Conservation (phyloP, 2,113 vertebrate genomes). For the Bostrychus sinensis region DNA sequence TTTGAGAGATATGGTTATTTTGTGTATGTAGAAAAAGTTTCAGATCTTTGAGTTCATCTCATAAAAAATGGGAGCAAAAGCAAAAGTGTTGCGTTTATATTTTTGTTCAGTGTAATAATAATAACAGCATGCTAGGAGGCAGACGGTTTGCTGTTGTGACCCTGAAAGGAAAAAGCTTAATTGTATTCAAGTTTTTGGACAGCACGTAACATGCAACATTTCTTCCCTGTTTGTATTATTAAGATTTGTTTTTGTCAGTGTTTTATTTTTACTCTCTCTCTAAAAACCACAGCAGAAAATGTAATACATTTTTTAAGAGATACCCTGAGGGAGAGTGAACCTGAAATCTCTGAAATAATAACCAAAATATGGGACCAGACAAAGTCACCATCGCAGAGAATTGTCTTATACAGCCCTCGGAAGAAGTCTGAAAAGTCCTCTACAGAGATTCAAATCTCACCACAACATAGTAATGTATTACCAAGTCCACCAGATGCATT, state of each 20-base stretch:
- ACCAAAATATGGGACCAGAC: neutral
- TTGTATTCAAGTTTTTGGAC: too few species aligned
- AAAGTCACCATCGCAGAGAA: conserved; percentile 26
- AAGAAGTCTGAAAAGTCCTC: neutral
- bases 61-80: too few species aligned
- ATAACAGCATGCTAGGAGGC: too few species aligned
- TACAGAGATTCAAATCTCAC: neutral
- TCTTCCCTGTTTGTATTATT: neutral
- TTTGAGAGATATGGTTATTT: too few species aligned
- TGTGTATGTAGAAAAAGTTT: too few species aligned
- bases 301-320: conserved; percentile 44
- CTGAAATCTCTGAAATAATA: conserved; percentile 5
- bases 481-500: neutral
- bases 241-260: neutral
- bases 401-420: conserved; percentile 15
- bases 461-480: neutral
- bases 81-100: too few species aligned
- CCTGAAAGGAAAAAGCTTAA: too few species aligned
- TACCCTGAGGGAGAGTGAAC: neutral
- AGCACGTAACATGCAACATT: neutral
- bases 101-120: too few species aligned
- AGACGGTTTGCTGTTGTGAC: too few species aligned
- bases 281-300: conserved; percentile 43
- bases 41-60: too few species aligned
- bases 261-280: conserved; percentile 1